phyloP scores from a whole-genome alignment of 1,140 invertebrate genomes.

The Ostrea denselamellosa region DNA sequence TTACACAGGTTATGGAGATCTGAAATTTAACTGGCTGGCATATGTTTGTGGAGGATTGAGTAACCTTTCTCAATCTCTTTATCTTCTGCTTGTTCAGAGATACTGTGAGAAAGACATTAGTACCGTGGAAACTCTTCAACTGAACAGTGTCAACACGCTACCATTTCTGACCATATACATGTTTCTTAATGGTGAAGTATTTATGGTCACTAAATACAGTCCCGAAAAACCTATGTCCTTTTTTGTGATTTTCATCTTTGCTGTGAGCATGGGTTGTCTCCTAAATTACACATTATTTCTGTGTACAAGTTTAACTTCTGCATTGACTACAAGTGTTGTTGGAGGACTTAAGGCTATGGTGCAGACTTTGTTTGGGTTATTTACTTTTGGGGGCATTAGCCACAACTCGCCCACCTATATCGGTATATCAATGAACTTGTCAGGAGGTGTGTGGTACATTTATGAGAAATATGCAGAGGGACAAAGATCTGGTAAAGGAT shows the following conservation, averaged over 20 bases:
- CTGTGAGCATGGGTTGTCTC: constrained; percentile 79
- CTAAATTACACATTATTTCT: constrained; percentile 81
- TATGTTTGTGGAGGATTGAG: constrained; percentile 80
- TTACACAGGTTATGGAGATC: constrained; percentile 79
- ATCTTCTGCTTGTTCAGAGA: constrained; percentile 80
- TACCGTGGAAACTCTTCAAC: constrained; percentile 77
- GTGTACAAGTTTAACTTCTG: constrained; percentile 80
- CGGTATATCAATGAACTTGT: constrained; percentile 78
- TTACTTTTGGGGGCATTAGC: constrained; percentile 80
- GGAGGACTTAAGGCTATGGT: constrained; percentile 79
- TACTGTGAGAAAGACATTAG: constrained; percentile 74
- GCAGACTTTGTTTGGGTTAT: constrained; percentile 80
- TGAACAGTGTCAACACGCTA: constrained; percentile 80
- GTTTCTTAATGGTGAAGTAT: constrained; percentile 72
- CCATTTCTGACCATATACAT: constrained; percentile 75
- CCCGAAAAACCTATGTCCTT: constrained; percentile 67
- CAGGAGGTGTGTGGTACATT: constrained; percentile 79
- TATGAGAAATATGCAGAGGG: constrained; percentile 76
- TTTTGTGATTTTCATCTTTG: constrained; percentile 72
- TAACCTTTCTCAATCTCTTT: constrained; percentile 80
- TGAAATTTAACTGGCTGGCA: constrained; percentile 78
- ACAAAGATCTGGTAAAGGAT: constrained; percentile 34
- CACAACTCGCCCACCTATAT: constrained; percentile 71
- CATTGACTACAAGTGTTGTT: constrained; percentile 80
- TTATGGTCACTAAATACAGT: constrained; percentile 58